phyloP scores from a whole-genome alignment of 2,113 vertebrate species.

The Columba janthina region DNA sequence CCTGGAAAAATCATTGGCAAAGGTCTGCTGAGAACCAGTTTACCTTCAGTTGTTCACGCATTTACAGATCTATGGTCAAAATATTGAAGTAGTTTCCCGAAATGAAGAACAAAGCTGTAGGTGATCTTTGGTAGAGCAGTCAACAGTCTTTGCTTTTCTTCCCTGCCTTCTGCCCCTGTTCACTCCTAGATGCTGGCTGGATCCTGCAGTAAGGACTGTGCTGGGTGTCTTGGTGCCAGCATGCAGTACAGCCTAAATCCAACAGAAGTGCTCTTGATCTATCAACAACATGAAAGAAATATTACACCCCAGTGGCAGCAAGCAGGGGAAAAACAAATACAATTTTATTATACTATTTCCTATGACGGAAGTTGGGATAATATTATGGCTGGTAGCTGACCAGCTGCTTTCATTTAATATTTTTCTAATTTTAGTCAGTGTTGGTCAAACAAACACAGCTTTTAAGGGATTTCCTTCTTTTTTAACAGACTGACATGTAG shows the following conservation, averaged over 20 bases:
- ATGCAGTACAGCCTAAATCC: conserved; percentile 13
- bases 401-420: conserved; percentile 68
- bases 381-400: conserved; percentile 64
- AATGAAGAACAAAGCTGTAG: neutral
- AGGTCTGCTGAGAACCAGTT: neutral
- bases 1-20: neutral
- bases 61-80: neutral
- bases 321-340: conserved; percentile 27
- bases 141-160: neutral
- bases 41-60: neutral
- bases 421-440: conserved; percentile 68
- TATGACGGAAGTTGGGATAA: conserved; percentile 54
- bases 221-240: neutral
- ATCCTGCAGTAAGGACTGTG: neutral
- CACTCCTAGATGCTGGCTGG: neutral
- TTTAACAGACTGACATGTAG: conserved; percentile 34
- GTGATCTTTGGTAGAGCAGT: neutral
- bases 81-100: neutral
- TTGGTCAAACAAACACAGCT: conserved; percentile 65
- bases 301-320: conserved; percentile 26
- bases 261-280: conserved; percentile 53
- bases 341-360: conserved; percentile 55
- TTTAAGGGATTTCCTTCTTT: conserved; percentile 58
- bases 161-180: neutral
- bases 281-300: conserved; percentile 25